Conservation (phyloP, 1,140 invertebrate species). For the Neodiprion virginianus region DNA sequence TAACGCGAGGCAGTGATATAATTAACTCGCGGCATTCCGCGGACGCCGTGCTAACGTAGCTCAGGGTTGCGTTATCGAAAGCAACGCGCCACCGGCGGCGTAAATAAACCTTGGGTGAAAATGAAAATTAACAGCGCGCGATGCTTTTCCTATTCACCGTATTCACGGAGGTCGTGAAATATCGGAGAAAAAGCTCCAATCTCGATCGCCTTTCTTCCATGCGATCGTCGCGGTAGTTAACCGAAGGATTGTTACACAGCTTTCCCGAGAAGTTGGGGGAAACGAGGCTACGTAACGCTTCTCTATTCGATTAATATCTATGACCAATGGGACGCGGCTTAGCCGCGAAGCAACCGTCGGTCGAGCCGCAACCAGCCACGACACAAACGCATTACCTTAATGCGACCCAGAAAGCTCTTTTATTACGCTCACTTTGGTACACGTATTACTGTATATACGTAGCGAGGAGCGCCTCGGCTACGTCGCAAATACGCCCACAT, state of each 20-base stretch:
- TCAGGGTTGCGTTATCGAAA: too few relatives aligned
- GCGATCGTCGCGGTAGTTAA: too few relatives aligned
- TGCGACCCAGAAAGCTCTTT: constrained; percentile 58
- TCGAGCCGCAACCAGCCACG: constrained; percentile 35
- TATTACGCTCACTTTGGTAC: constrained; percentile 37
- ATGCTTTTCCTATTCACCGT: too few relatives aligned
- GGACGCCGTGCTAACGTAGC: too few relatives aligned
- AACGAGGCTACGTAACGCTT: constrained; percentile 7
- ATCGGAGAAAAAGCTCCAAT: too few relatives aligned
- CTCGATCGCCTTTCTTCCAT: too few relatives aligned
- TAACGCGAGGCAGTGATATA: too few relatives aligned
- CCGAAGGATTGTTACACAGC: background rate
- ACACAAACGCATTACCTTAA: constrained; percentile 56
- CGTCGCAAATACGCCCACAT: constrained; percentile 16
- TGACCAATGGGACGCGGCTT: constrained; percentile 14
- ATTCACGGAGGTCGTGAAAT: too few relatives aligned
- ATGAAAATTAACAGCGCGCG: too few relatives aligned
- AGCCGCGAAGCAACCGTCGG: background rate
- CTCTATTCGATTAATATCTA: constrained; percentile 14
- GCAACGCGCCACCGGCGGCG: too few relatives aligned
- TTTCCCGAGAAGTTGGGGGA: constrained; percentile 11
- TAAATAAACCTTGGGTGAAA: too few relatives aligned
- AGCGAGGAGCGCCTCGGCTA: constrained; percentile 19
- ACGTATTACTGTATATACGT: constrained; percentile 25
- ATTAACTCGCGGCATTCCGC: too few relatives aligned